A percentile compares a stretch with the other conserved stretches of the same genome.
Evolutionary conservation across 1,140 invertebrate genomes (phyloP).

Genomic region (Platorchestia sp.): DNA sequence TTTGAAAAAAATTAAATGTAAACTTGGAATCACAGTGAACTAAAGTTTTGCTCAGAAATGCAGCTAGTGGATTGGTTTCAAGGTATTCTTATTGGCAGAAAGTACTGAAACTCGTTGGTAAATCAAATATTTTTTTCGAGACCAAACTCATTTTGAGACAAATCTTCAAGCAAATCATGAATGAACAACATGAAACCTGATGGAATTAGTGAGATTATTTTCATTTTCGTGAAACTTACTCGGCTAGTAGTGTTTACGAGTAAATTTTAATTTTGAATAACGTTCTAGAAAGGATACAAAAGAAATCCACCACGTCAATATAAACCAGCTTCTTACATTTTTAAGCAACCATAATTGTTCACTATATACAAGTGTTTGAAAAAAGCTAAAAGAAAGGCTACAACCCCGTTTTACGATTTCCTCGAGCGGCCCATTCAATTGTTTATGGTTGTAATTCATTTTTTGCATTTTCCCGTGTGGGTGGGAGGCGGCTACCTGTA

Average conservation of each 20-base stretch:
- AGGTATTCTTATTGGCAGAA: neutral
- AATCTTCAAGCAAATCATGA: neutral
- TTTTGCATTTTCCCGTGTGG: neutral
- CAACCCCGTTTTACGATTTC: neutral
- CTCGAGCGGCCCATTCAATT: neutral
- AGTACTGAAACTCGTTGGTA: neutral
- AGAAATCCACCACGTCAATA: too few species aligned
- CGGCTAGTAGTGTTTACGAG: too few species aligned
- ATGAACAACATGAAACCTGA: neutral
- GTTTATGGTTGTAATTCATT: slow-evolving; percentile 23
- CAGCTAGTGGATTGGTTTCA: neutral
- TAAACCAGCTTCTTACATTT: too few species aligned
- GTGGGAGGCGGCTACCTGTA: slow-evolving; percentile 44
- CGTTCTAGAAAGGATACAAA: neutral
- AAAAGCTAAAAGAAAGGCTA: neutral
- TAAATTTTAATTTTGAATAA: too few species aligned
- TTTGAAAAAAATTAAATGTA: neutral
- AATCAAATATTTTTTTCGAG: neutral
- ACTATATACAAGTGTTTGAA: neutral
- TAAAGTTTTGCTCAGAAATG: neutral
- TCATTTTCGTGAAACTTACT: too few species aligned
- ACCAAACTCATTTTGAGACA: neutral
- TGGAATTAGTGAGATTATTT: too few species aligned
- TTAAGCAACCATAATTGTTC: neutral
- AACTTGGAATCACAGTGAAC: neutral